A percentile compares a stretch with the other conserved stretches of the same genome.
phyloP scores from a whole-genome alignment of 2,888 invertebrate species.

The Synanthedon vespiformis region DNA sequence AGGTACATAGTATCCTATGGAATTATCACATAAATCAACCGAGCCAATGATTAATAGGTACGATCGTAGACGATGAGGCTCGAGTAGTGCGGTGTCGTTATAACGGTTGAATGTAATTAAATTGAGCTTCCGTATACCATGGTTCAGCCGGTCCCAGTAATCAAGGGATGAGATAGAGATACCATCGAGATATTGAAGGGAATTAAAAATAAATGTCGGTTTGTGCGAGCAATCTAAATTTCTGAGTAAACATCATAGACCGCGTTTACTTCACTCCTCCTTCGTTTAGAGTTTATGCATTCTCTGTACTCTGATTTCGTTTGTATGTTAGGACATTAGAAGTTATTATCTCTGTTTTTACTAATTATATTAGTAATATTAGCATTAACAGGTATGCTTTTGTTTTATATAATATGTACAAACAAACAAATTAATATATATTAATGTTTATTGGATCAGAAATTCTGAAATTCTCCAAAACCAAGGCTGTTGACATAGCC shows the following conservation, averaged over 20 bases:
- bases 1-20: slow-evolving; percentile 39
- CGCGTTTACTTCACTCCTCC: too few relatives aligned
- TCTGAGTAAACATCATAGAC: background rate
- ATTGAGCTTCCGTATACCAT: slow-evolving; percentile 54
- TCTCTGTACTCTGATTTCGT: too few relatives aligned
- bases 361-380: too few relatives aligned
- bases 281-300: too few relatives aligned
- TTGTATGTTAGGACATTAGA: too few relatives aligned
- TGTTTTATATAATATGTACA: too few relatives aligned
- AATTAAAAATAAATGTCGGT: background rate
- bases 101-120: slow-evolving; percentile 64
- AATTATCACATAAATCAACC: slow-evolving; percentile 64
- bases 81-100: slow-evolving; percentile 31
- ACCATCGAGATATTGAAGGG: background rate
- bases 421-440: too few relatives aligned
- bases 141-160: slow-evolving; percentile 3
- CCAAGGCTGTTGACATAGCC: too few relatives aligned
- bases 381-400: too few relatives aligned
- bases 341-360: too few relatives aligned
- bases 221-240: background rate
- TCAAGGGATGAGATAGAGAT: background rate
- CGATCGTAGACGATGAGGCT: slow-evolving; percentile 35
- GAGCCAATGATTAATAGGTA: slow-evolving; percentile 50
- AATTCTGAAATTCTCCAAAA: too few relatives aligned
- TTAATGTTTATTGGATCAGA: too few relatives aligned